phyloP scores from a whole-genome alignment of 2,113 vertebrate species.

The Tragelaphus strepsiceros region DNA sequence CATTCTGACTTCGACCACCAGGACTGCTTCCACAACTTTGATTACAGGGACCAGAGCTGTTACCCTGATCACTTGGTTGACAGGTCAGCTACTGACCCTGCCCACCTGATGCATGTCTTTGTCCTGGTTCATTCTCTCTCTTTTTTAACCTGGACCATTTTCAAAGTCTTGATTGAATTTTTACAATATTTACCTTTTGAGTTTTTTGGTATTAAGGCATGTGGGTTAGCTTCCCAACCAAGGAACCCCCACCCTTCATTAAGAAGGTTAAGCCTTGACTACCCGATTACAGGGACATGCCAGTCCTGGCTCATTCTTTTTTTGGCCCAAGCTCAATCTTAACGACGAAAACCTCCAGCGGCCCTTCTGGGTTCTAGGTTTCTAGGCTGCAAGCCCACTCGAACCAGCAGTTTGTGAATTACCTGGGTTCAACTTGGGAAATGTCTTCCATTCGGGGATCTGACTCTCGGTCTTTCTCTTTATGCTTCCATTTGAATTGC shows the following conservation, averaged over 20 bases:
- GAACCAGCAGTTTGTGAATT: not conserved
- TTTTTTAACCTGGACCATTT: not conserved
- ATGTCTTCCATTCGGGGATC: not conserved
- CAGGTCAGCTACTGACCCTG: conserved; percentile 75
- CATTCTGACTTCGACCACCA: conserved; percentile 90
- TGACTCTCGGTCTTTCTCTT: not conserved
- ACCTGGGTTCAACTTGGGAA: not conserved
- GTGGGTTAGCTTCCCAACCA: not conserved
- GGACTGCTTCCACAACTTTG: conserved; percentile 94
- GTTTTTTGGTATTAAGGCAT: not conserved
- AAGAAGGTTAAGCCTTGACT: not conserved
- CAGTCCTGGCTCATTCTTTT: not conserved
- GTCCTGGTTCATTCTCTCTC: not conserved
- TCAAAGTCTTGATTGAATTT: not conserved
- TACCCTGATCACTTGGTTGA: conserved; percentile 90
- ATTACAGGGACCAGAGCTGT: conserved; percentile 91
- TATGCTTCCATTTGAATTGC: not conserved
- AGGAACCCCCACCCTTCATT: not conserved
- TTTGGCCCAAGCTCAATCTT: not conserved
- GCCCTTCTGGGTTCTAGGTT: not conserved
- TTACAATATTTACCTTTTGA: not conserved
- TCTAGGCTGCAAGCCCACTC: not conserved
- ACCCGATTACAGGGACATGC: not conserved
- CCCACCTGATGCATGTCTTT: not conserved
- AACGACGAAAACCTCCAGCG: not conserved